phyloP scores from a whole-genome alignment of 2,888 invertebrate genomes.

The Stenichneumon culpator region DNA sequence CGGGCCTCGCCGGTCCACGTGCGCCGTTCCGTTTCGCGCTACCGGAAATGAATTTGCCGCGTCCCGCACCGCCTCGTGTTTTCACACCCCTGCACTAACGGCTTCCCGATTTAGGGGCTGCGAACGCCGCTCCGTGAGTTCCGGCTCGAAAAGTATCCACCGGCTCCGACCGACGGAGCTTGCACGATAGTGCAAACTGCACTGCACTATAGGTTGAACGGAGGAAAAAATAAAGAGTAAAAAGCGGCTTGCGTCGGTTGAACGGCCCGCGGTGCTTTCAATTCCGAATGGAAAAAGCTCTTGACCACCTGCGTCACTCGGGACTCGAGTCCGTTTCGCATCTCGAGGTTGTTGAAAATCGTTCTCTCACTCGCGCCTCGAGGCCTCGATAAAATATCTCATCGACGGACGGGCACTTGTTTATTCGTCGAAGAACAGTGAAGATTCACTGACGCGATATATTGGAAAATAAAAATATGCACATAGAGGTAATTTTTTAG shows the following conservation, averaged over 20 bases:
- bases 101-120: slow-evolving; percentile 3
- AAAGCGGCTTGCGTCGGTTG: slow-evolving; percentile 17
- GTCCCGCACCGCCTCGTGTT: slow-evolving; percentile 8
- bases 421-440: too few relatives aligned
- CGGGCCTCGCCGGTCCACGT: background rate
- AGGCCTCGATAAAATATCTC: background rate
- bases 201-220: too few relatives aligned
- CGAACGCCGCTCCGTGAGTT: slow-evolving; percentile 16
- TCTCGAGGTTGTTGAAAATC: background rate
- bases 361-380: background rate
- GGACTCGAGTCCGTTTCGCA: background rate
- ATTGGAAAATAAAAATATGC: too few relatives aligned
- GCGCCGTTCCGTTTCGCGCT: slow-evolving; percentile 6
- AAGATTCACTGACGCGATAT: too few relatives aligned
- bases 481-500: too few relatives aligned
- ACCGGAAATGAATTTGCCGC: slow-evolving; percentile 41
- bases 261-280: background rate
- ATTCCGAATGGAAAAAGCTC: slow-evolving; percentile 19
- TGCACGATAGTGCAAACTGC: background rate
- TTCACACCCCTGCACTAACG: slow-evolving; percentile 8
- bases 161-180: background rate
- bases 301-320: background rate
- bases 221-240: background rate
- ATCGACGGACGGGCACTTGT: too few relatives aligned
- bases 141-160: slow-evolving; percentile 28